These are phyloP conservation scores for Phenganax marumi DNA, from an alignment of 92 coral and sea anemone species.

Conservation along the genomic window DNA sequence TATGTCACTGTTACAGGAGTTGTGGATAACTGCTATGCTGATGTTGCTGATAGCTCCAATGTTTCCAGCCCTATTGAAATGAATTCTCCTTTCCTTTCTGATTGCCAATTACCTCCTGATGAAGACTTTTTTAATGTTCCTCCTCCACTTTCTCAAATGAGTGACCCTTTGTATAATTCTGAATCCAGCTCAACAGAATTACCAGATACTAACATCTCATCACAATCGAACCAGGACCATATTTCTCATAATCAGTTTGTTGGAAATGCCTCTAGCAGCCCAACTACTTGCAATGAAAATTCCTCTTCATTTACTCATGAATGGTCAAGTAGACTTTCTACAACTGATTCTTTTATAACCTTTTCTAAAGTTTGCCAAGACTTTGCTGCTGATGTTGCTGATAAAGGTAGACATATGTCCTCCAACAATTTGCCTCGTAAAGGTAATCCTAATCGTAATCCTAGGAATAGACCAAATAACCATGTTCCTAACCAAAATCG, in stretches of 20 bases:
- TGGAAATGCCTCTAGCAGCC: no score
- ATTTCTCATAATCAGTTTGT: background rate
- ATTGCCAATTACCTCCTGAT: background rate
- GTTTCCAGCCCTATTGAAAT: background rate
- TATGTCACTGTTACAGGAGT: no score
- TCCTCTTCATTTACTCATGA: background rate
- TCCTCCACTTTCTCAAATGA: background rate
- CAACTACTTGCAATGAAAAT: no score
- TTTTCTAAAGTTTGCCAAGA: background rate
- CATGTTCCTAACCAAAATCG: background rate
- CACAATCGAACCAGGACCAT: no score
- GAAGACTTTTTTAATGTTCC: background rate
- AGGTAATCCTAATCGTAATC: background rate
- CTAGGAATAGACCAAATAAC: background rate
- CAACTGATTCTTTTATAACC: background rate
- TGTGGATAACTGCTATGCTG: no score
- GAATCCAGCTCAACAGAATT: background rate
- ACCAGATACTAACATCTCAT: no score
- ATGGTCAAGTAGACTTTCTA: background rate
- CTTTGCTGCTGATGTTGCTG: background rate
- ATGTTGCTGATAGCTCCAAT: background rate
- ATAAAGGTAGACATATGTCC: background rate
- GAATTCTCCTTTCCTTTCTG: background rate
- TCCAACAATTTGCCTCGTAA: background rate
- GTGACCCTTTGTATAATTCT: background rate